These are phyloP conservation scores for Calidris pugnax DNA, from an alignment of 2,113 vertebrate genomes.

Conservation along the genomic window DNA sequence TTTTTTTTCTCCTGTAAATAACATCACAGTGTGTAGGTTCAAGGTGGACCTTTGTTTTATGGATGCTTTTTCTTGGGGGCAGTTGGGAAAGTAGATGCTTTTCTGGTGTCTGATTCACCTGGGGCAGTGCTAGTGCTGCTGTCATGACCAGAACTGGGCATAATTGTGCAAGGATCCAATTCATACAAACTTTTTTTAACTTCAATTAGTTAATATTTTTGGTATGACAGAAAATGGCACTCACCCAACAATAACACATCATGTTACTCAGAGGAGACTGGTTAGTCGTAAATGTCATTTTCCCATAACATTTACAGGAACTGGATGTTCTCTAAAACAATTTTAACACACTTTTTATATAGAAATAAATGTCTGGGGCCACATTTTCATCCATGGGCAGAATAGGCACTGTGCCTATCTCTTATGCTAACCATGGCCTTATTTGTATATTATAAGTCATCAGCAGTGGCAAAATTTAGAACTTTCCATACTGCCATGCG, in stretches of 20 bases:
- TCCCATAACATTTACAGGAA: slow-evolving; percentile 74
- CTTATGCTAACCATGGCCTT: not conserved
- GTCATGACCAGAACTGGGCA: slow-evolving; percentile 15
- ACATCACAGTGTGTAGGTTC: not conserved
- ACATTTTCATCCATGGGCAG: slow-evolving; percentile 2
- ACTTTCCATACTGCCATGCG: not conserved
- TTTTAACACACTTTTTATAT: slow-evolving; percentile 50
- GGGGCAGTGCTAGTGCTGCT: not conserved
- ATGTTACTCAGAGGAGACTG: slow-evolving; percentile 56
- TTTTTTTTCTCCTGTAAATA: not conserved
- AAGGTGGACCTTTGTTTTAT: not conserved
- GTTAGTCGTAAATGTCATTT: slow-evolving; percentile 74
- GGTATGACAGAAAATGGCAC: slow-evolving; percentile 60
- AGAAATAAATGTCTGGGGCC: not conserved
- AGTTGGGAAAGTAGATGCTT: not conserved
- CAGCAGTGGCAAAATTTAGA: not conserved
- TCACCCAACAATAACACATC: slow-evolving; percentile 72
- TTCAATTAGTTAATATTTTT: slow-evolving; percentile 74
- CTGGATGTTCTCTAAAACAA: slow-evolving; percentile 70
- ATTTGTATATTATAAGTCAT: not conserved
- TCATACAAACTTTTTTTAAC: not conserved
- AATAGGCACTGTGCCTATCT: not conserved
- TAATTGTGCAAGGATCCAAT: not conserved
- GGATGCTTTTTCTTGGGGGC: not conserved
- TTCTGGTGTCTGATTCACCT: not conserved